Evolutionary conservation across 2,113 vertebrate species (phyloP).

Genomic region (Gorsachius goisagi): DNA sequence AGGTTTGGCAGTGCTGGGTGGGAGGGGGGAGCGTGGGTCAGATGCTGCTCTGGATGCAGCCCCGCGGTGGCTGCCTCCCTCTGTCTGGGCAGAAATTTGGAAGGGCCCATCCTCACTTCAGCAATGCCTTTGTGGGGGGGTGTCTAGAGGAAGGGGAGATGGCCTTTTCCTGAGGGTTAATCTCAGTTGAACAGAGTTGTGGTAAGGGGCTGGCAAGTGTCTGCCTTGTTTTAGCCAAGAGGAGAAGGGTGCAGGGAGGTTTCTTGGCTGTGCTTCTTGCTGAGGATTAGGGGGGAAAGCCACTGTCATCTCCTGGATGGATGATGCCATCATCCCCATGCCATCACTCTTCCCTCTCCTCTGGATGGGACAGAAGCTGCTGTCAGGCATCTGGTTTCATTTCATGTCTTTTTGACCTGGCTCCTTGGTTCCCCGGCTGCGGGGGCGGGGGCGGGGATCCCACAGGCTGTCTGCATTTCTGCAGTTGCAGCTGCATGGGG

Average conservation of each 20-base stretch:
- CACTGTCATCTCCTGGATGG: neutral
- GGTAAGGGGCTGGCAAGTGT: neutral
- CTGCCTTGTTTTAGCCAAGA: neutral
- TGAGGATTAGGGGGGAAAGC: neutral
- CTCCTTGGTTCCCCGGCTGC: neutral
- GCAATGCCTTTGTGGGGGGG: neutral
- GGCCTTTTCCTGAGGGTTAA: neutral
- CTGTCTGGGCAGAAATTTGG: neutral
- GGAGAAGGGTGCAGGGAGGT: neutral
- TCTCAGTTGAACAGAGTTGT: neutral
- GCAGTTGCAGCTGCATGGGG: fast-evolving
- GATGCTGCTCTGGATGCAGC: neutral
- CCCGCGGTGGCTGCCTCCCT: fast-evolving
- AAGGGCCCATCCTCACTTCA: neutral
- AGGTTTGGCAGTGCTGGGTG: fast-evolving
- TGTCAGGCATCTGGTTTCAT: neutral
- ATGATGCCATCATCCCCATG: neutral
- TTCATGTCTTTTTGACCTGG: neutral
- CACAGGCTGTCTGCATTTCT: neutral
- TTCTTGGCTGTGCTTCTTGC: neutral
- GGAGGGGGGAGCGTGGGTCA: neutral
- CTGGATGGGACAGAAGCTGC: neutral
- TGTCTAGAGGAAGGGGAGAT: neutral
- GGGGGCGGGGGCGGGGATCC: neutral
- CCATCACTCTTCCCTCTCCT: neutral